Conservation (phyloP, 2,888 invertebrate species). For the Copidosoma aretas region DNA sequence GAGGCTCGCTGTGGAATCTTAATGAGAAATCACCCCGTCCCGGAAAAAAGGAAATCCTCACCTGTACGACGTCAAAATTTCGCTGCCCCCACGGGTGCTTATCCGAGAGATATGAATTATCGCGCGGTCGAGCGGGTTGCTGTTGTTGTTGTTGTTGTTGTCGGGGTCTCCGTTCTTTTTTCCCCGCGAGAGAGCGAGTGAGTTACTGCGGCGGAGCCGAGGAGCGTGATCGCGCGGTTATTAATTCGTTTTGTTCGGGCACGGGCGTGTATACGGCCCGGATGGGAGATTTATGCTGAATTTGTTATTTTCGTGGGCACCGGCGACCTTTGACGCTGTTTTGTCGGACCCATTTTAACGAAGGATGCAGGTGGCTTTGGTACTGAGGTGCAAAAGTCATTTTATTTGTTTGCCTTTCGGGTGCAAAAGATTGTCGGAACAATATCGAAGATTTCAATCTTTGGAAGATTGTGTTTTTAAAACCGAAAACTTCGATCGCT, state of each 20-base stretch:
- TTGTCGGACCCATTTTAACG: too few relatives aligned
- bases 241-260: slow-evolving; percentile 30
- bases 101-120: slow-evolving; percentile 22
- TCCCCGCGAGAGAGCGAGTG: background rate
- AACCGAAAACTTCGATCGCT: too few relatives aligned
- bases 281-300: background rate
- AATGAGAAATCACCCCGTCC: slow-evolving; percentile 59
- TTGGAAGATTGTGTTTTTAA: too few relatives aligned
- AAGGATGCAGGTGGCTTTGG: too few relatives aligned
- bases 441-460: too few relatives aligned
- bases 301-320: background rate
- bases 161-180: background rate
- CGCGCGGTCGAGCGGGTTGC: slow-evolving; percentile 3
- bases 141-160: too few relatives aligned
- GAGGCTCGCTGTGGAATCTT: slow-evolving; percentile 50
- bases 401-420: too few relatives aligned
- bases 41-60: background rate
- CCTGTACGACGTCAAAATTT: too few relatives aligned
- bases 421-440: too few relatives aligned
- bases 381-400: too few relatives aligned
- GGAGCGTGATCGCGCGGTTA: slow-evolving; percentile 20
- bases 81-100: background rate
- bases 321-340: too few relatives aligned
- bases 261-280: background rate
- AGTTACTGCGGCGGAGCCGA: slow-evolving; percentile 21